These are phyloP conservation scores for Crioceris asparagi DNA, from an alignment of 2,888 invertebrate species.

Conservation along the genomic window DNA sequence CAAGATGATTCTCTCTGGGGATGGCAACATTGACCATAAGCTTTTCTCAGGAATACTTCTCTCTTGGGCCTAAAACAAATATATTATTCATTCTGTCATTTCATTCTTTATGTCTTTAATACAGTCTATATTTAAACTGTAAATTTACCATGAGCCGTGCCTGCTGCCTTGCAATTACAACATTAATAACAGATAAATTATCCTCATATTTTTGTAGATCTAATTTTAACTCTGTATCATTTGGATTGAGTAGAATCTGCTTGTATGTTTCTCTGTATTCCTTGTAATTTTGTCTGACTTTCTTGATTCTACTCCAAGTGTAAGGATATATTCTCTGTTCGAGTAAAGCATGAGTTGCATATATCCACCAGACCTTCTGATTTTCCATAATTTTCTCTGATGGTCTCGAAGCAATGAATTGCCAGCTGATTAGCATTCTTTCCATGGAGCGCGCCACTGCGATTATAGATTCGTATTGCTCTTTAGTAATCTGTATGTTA, in stretches of 20 bases:
- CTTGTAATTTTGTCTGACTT: constrained; percentile 57
- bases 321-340: constrained; percentile 63
- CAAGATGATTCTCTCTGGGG: constrained; percentile 33
- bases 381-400: constrained; percentile 42
- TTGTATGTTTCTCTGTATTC: constrained; percentile 61
- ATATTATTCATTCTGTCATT: neutral
- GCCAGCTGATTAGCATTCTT: constrained; percentile 59
- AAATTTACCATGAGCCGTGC: constrained; percentile 59
- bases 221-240: constrained; percentile 60
- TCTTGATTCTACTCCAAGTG: constrained; percentile 60
- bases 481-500: constrained; percentile 53
- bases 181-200: constrained; percentile 58
- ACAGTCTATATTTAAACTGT: neutral
- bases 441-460: constrained; percentile 47
- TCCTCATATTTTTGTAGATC: constrained; percentile 69
- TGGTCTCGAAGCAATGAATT: constrained; percentile 32
- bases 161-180: constrained; percentile 68
- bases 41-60: constrained; percentile 49
- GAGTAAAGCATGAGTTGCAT: constrained; percentile 58
- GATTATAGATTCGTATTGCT: constrained; percentile 57
- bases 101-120: neutral
- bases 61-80: constrained; percentile 45
- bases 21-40: constrained; percentile 37
- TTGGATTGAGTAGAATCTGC: constrained; percentile 56
- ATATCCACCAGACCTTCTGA: constrained; percentile 62